Conservation (phyloP, 1,140 invertebrate species). For the Chionoecetes opilio region DNA sequence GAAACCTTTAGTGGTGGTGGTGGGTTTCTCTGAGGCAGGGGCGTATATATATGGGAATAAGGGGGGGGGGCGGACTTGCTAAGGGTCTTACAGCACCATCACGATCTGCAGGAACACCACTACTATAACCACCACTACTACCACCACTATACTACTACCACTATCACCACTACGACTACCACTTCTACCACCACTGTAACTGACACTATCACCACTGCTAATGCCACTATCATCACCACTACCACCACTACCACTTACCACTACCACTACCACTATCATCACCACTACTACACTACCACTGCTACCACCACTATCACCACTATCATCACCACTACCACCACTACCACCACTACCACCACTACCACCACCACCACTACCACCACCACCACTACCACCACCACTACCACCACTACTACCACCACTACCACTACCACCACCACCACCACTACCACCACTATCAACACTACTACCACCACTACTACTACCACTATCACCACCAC, state of each 20-base stretch:
- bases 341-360: not conserved
- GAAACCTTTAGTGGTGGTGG: slow-evolving; percentile 6
- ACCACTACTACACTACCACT: not conserved
- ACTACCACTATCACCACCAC: no score
- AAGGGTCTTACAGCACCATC: not conserved
- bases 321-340: not conserved
- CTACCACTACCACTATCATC: not conserved
- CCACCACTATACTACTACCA: not conserved
- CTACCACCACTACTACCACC: not conserved
- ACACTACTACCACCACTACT: no score
- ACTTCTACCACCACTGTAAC: not conserved
- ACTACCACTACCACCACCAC: not conserved
- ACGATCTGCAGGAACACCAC: not conserved
- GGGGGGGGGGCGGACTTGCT: not conserved
- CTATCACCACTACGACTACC: not conserved
- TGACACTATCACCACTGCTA: not conserved
- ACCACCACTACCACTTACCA: not conserved
- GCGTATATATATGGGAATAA: not conserved
- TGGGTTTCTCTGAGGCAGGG: not conserved
- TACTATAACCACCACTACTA: not conserved
- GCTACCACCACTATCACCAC: not conserved
- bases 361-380: not conserved
- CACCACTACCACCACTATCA: no score
- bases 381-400: not conserved
- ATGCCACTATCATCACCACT: not conserved